Base-by-base conservation (phyloP, 2,797 vertebrate genomes). In the Picus viridis region DNA sequence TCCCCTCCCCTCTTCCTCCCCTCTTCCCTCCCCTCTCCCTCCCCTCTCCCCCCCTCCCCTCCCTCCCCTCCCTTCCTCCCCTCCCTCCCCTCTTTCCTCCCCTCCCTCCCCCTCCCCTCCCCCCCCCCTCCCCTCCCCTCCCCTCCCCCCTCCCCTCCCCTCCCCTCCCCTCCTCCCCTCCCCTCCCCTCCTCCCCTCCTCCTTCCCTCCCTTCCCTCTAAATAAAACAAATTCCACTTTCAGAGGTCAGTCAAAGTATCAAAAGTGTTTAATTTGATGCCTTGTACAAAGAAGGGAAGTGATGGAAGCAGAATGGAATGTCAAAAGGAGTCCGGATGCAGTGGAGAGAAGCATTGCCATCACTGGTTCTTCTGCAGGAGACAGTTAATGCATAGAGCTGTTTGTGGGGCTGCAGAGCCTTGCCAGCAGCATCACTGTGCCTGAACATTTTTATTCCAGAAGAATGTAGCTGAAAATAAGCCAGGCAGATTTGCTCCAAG, bases 241-340 rank as follows among this genome's bases (percentile, higher is more conserved):
- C 92, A 90, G 87, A 93, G 94, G 94, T 96, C 91, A 92, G 78
- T 87, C 79, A 49, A 86, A 96, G 93, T 96, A 94, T 68, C 83
- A 94, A 92, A 96, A 92, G 75, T 82, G 88, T 94, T 95, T 96
- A 81, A 95, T 94, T 93, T 96, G 83, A 22, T 95, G 94, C 90
- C 83, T 92, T 83, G 32, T 91, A 95, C 90, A 94, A 94, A 96
- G 93, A 96, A 92, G 36, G 96, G 95, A 97, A 97, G 77, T 97
- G 96, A 97, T 84, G 39, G 74, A 96, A 96, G 30, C 61, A 85
- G 92, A 96, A 97, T 93, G 96, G 97, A 97, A 97, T 97, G 96
- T 96, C 67, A 64, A 39, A 96, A 95, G 91, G 74, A 94, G 96
- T 91, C 91, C 32, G 90, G 89, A 95, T 91, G 86, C 83, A 89